Evolutionary conservation across 2,113 vertebrate species (phyloP), one percentile per base, ranked within the genome.

Genomic region (Aldabrachelys gigantea): DNA sequence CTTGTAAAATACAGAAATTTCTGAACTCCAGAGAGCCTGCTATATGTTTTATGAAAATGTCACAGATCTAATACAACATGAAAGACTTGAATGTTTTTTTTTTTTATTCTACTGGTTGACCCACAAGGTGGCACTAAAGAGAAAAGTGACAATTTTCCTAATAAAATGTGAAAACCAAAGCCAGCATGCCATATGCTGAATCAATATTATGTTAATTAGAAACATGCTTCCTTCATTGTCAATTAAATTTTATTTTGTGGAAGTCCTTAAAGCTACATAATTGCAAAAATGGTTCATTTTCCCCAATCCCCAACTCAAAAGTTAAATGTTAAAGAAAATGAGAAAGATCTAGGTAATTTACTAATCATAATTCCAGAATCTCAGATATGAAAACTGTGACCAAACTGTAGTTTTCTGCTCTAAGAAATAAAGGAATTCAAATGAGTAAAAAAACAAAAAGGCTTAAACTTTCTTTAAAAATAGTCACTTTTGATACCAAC

Each of bases 101-200:
- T 95, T 91, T 96, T 50, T 16, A 50, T 50, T 76, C 97, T 97
- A 92, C 95, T 56, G 54, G 65, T 41, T 97, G 96, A 94, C 94
- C 98, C 98, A 98, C 98, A 98, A 98, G 98, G 96, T 98, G 98
- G 98, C 98, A 97, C 98, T 98, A 98, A 97, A 98, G 98, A 98
- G 97, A 98, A 98, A 98, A 98, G 93, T 95, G 98, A 98, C 97
- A 96, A 95, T 92, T 95, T 85, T 84, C 57, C 93, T 97, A 97
- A 95, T 95, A 94, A 89, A 97, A 97, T 97, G 47, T 78, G 88
- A 98, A 97, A 95, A 97, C 96, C 94, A 91, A 96, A 97, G 93
- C 89, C 96, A 94, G 94, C 97, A 95, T 95, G 91, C 96, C 92
- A 95, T 96, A 94, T 91, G 94, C 82, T 94, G 92, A 97, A 97